Base-by-base conservation (phyloP, 2,113 vertebrate genomes). In the Sitta europaea region DNA sequence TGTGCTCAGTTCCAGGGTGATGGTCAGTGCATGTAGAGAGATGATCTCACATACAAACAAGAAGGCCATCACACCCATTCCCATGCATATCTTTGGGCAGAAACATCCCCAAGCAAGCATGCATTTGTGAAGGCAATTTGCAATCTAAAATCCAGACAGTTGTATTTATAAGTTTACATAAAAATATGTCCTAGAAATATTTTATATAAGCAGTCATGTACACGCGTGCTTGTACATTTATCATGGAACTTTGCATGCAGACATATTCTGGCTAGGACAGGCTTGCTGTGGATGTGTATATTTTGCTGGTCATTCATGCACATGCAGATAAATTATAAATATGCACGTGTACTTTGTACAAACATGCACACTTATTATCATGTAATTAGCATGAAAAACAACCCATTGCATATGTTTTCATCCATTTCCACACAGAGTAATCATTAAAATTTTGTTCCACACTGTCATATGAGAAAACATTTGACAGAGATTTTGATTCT, bases 221-320 rank as follows among this genome's bases (percentile, higher is more conserved):
- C 42, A 47, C 0, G 0, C 11, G 10, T 82, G 23, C 25, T 35
- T 31, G 19, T 28, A 31, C 0, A 1, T 66, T 80, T 53, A n/a
- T 28, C 38, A 18, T 27, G 38, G 62, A 81, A 71, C 31, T 35
- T 42, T 58, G 28, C 51, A 42, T 47, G 54, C 35, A 74, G 36
- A 27, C 11, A 22, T n/a, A 51, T 50, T 47, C 55, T 79, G 84
- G 43, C 47, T 74, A 40, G 70, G 55, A 13, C 17, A 80, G 59
- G 15, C 59, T 91, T 83, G 47, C 55, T 80, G 24, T 57, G 19
- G 14, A 9, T 76, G 19, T 45, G 20, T 40, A 17, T 36, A 28
- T 76, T 74, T 54, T 88, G 20, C 51, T 75, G 78, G 19, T 50
- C 5, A 35, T 50, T 85, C 61, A 15, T 29, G n/a, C 31, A 58